Evolutionary conservation across 2,113 vertebrate genomes (phyloP).

Genomic region (Todiramphus chloris): DNA sequence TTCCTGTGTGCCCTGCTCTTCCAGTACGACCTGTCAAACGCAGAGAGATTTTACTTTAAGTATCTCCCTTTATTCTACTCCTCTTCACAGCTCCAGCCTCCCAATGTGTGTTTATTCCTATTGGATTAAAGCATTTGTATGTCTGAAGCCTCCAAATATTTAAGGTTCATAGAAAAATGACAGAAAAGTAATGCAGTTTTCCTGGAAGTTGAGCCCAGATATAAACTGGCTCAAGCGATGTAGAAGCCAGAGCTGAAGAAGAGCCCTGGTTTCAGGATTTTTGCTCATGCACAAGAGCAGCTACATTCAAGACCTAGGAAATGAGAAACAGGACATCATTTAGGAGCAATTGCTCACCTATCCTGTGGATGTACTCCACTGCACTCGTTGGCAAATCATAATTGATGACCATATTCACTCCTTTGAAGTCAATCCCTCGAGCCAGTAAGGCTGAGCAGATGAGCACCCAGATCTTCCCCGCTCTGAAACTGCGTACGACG

Average conservation of each 20-base stretch:
- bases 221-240: not conserved
- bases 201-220: not conserved
- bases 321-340: not conserved
- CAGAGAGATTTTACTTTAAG: not conserved
- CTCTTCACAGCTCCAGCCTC: not conserved
- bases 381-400: conserved; percentile 94
- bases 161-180: not conserved
- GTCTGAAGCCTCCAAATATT: not conserved
- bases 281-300: not conserved
- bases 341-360: conserved; percentile 77
- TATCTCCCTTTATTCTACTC: not conserved
- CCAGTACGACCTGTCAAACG: conserved; percentile 88
- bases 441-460: conserved; percentile 95
- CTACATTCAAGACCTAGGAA: not conserved
- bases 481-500: conserved; percentile 89
- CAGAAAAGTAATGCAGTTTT: not conserved
- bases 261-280: not conserved
- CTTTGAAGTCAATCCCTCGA: conserved; percentile 97
- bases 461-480: conserved; percentile 96
- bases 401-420: conserved; percentile 94
- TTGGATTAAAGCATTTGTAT: not conserved
- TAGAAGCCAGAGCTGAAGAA: not conserved
- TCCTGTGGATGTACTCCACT: conserved; percentile 95
- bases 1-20: conserved; percentile 91
- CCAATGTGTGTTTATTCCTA: not conserved